Percentiles rank a stretch among this genome's conserved stretches.
These are phyloP conservation scores for Allolobophora icterica DNA, from an alignment of 2,888 invertebrate genomes.

Conservation along the genomic window DNA sequence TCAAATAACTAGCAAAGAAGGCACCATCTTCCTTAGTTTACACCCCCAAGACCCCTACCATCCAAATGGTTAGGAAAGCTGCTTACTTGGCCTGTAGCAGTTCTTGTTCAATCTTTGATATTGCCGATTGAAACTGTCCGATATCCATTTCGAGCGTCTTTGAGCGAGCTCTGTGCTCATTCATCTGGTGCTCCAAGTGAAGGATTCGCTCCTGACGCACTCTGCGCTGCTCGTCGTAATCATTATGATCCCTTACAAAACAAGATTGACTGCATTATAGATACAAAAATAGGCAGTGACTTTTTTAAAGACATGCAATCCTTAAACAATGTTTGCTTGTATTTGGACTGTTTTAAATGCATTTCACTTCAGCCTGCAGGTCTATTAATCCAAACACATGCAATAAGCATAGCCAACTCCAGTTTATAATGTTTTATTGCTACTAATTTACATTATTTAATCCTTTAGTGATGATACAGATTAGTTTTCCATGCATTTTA, in stretches of 20 bases:
- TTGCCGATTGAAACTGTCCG: constrained; percentile 54
- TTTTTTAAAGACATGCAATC: neutral
- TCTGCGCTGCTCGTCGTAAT: constrained; percentile 57
- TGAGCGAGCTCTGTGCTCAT: constrained; percentile 51
- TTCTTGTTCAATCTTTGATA: constrained; percentile 20
- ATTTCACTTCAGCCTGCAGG: neutral
- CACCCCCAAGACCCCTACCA: neutral
- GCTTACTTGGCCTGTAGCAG: constrained; percentile 27
- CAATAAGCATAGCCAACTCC: neutral
- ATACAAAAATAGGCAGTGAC: neutral
- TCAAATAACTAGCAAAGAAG: neutral
- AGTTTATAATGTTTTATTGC: neutral
- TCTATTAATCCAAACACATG: neutral
- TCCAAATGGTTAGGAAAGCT: neutral
- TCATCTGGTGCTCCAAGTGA: constrained; percentile 61
- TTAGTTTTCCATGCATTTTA: no score
- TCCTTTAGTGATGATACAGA: no score
- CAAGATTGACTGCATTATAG: neutral
- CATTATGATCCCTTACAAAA: constrained; percentile 53
- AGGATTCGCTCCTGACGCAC: constrained; percentile 54
- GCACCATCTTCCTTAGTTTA: no score
- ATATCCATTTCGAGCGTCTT: constrained; percentile 55
- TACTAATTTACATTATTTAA: neutral
- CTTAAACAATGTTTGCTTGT: neutral
- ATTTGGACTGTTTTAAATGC: neutral